phyloP scores from a whole-genome alignment of 2,888 invertebrate genomes.

The Trachelus stipa region DNA sequence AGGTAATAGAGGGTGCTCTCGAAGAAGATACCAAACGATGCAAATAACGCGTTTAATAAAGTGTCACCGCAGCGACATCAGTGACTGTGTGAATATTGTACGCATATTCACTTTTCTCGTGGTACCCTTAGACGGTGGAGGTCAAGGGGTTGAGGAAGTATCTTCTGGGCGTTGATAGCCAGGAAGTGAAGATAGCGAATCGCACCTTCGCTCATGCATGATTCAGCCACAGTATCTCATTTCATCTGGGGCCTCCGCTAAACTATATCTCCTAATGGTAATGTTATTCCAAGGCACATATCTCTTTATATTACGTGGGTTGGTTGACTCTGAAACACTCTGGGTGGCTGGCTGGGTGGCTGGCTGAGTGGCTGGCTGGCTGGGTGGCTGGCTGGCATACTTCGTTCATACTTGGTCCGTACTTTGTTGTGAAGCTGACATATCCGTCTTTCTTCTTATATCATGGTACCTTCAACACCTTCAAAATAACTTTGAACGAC shows the following conservation, averaged over 20 bases:
- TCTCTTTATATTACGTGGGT: slow-evolving; percentile 65
- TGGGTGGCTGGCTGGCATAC: background rate
- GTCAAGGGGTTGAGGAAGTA: slow-evolving; percentile 11
- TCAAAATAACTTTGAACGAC: slow-evolving; percentile 14
- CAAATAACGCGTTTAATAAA: slow-evolving; percentile 64
- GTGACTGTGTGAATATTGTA: slow-evolving; percentile 58
- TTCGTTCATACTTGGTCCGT: background rate
- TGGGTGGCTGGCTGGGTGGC: background rate
- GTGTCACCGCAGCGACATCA: slow-evolving; percentile 53
- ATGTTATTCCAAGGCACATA: slow-evolving; percentile 65
- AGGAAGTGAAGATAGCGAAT: slow-evolving; percentile 51
- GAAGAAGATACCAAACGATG: slow-evolving; percentile 42
- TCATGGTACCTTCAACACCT: slow-evolving; percentile 1
- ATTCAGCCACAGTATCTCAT: slow-evolving; percentile 67
- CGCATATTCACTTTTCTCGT: slow-evolving; percentile 64
- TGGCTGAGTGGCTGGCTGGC: background rate
- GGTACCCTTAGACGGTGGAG: slow-evolving; percentile 23
- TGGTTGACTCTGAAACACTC: slow-evolving; percentile 28
- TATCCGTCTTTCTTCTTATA: slow-evolving; percentile 1
- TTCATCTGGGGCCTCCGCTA: slow-evolving; percentile 64
- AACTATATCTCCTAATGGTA: slow-evolving; percentile 67
- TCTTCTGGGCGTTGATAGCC: slow-evolving; percentile 14
- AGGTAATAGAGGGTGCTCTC: slow-evolving; percentile 9
- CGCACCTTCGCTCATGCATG: slow-evolving; percentile 65
- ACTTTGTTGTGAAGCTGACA: background rate